These are phyloP conservation scores for Pitangus sulphuratus DNA, from an alignment of 2,797 vertebrate species.

Conservation along the genomic window DNA sequence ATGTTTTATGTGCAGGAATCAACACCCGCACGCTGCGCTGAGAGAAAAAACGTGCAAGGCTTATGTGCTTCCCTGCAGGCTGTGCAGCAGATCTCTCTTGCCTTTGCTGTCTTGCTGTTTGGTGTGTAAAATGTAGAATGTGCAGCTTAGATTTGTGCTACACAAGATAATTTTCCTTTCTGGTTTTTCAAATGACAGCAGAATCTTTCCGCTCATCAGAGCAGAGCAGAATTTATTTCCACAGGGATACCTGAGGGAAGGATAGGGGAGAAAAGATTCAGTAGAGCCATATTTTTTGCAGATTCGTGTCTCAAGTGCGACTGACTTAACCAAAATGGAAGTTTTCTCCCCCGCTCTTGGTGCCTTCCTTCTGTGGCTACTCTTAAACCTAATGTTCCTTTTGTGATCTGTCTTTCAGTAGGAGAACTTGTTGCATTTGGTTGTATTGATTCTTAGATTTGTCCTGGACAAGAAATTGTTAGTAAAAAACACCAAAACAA, in stretches of 20 bases:
- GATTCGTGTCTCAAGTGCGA: neutral
- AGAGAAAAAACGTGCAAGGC: neutral
- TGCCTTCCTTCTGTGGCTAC: neutral
- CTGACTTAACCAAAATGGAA: neutral
- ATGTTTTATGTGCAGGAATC: neutral
- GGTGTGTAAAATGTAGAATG: neutral
- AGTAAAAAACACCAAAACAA: neutral
- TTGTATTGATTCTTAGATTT: neutral
- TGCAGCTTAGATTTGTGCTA: neutral
- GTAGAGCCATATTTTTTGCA: neutral
- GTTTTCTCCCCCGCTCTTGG: neutral
- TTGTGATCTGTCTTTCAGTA: neutral
- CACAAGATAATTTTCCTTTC: neutral
- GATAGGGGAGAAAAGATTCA: neutral
- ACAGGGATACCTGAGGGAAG: neutral
- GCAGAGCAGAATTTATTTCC: neutral
- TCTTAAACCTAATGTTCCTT: neutral
- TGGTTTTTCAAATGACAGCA: neutral
- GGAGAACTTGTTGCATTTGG: neutral
- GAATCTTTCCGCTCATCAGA: neutral
- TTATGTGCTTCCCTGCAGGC: neutral
- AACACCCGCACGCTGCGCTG: neutral
- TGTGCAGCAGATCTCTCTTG: neutral
- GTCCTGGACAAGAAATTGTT: neutral
- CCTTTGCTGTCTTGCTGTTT: neutral